These are phyloP conservation scores for Ichneumoninae sp. DNA, from an alignment of 2,888 invertebrate species.

Conservation along the genomic window DNA sequence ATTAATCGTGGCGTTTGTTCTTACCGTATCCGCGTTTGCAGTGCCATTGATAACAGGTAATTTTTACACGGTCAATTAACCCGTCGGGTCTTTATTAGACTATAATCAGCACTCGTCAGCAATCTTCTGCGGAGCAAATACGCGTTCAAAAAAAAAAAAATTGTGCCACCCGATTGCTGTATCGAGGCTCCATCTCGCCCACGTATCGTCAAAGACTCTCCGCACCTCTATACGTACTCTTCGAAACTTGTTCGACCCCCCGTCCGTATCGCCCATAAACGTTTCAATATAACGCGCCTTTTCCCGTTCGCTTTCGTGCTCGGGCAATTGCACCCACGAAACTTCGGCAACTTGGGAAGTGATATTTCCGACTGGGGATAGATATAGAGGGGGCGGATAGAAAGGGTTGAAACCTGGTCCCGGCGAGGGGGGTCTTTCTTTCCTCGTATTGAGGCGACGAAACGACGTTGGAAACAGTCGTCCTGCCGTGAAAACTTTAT, in stretches of 20 bases:
- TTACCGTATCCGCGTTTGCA: background rate
- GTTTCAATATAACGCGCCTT: conserved; percentile 41
- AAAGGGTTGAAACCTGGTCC: background rate
- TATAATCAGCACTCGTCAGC: too few relatives aligned
- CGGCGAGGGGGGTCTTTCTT: background rate
- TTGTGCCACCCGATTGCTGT: background rate
- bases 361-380: conserved; percentile 57
- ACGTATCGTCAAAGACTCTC: background rate
- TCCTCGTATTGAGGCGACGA: conserved; percentile 28
- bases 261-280: conserved; percentile 22
- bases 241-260: conserved; percentile 1
- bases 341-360: conserved; percentile 50
- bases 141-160: background rate
- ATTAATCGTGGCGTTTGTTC: background rate
- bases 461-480: conserved; percentile 58
- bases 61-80: background rate
- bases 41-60: background rate
- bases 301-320: conserved; percentile 35
- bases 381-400: conserved; percentile 27
- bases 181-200: background rate
- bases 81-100: background rate
- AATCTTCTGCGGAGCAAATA: background rate
- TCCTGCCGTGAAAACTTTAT: conserved; percentile 49
- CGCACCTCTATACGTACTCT: background rate
- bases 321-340: conserved; percentile 38